Evolutionary conservation across 2,888 invertebrate genomes (phyloP).

Genomic region (Gymnosoma rotundatum): DNA sequence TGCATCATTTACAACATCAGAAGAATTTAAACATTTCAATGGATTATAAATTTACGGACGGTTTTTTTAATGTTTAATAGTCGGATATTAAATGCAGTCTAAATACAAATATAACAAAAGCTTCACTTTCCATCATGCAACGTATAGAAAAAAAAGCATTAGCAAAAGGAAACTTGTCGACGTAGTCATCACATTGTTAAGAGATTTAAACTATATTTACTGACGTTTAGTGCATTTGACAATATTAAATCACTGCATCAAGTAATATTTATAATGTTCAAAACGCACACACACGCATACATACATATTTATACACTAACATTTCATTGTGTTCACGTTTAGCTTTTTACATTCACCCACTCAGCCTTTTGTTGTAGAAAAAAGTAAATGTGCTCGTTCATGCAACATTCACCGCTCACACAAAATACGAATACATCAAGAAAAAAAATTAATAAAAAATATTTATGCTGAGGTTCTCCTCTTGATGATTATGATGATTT

Average conservation of each 20-base stretch:
- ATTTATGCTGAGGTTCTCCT: slow-evolving; percentile 28
- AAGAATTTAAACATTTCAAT: too few relatives aligned
- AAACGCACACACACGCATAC: background rate
- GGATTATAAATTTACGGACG: too few relatives aligned
- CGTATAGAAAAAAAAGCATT: slow-evolving; percentile 5
- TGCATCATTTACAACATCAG: too few relatives aligned
- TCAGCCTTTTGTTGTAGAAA: slow-evolving; percentile 21
- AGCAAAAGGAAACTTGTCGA: slow-evolving; percentile 3
- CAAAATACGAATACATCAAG: slow-evolving; percentile 1
- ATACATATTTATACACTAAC: background rate
- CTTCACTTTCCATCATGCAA: background rate
- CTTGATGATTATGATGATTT: slow-evolving; percentile 29
- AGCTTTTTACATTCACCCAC: slow-evolving; percentile 8
- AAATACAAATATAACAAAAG: background rate
- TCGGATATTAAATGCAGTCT: too few relatives aligned
- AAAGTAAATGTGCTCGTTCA: slow-evolving; percentile 19
- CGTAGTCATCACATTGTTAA: slow-evolving; percentile 37
- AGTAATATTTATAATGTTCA: slow-evolving; percentile 51
- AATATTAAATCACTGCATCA: slow-evolving; percentile 56
- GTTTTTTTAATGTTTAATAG: too few relatives aligned
- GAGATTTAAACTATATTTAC: slow-evolving; percentile 56
- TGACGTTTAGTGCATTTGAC: slow-evolving; percentile 55
- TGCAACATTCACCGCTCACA: slow-evolving; percentile 11
- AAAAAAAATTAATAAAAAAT: slow-evolving; percentile 3
- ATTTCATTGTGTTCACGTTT: slow-evolving; percentile 26